Evolutionary conservation across 2,888 invertebrate species (phyloP), one percentile per base, ranked within the genome.

Genomic region (Chrysotoxum bicinctum): DNA sequence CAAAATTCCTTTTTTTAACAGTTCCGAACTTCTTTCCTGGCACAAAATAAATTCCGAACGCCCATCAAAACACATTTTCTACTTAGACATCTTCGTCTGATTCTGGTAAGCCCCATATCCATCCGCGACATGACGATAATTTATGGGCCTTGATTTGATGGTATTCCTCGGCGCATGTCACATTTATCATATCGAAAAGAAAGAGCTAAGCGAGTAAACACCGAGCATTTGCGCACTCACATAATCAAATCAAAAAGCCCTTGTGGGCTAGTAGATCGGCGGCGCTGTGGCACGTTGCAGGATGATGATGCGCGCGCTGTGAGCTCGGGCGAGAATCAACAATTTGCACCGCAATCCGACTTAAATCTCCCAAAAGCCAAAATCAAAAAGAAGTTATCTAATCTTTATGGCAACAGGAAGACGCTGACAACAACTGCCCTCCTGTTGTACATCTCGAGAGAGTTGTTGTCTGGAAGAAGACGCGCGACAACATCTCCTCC

Each of bases 321-420:
- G 48, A 19, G 40, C 48, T 50, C 58, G 30, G 12, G 58, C 32
- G 48, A 21, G 48, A 72, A 70, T 74, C 81, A 76, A 85, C 76
- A 77, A 85, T 85, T 85, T 81, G 85, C 85, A 76, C 85, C 73
- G 66, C 81, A 77, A 85, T 81, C 85, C 62, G 77, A 81, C 50
- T 74, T 58, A 64, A 85, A 81, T 81, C 81, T 76, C n/a, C 48
- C 60, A 72, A 75, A 54, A 75, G 37, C 60, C 26, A 74, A 56
- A 76, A 81, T 77, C 81, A 81, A 73, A 73, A 77, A 73, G 69
- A 69, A 86, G 82, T 82, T 86, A 86, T 86, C 82, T 86, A 77
- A 82, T 82, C 86, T 85, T 81, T 82, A 86, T 82, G 82, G 82
- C 82, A 82, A 86, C 77, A 86, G 86, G 82, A 82, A 86, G 77